These are phyloP conservation scores for Natator depressus DNA, from an alignment of 2,113 vertebrate genomes.

Conservation along the genomic window DNA sequence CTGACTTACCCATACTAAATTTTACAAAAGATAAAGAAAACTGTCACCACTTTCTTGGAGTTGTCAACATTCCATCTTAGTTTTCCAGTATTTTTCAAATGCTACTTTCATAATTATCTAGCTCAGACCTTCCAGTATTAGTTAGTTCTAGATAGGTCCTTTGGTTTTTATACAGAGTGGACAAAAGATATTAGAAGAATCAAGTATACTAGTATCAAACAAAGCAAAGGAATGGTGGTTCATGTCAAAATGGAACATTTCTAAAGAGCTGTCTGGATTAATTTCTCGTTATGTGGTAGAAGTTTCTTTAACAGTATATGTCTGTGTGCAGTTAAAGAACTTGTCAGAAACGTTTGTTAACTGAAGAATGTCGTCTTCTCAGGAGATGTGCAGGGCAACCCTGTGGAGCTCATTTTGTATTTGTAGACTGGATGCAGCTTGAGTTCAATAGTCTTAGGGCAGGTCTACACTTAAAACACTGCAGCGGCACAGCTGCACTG, in stretches of 20 bases:
- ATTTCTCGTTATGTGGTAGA: background rate
- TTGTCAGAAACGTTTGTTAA: background rate
- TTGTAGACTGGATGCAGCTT: background rate
- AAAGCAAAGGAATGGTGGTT: rapidly evolving
- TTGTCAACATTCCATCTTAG: background rate
- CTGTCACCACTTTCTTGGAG: background rate
- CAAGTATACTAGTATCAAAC: background rate
- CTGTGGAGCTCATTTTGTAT: background rate
- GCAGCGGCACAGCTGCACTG: too few relatives aligned
- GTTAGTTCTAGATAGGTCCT: background rate
- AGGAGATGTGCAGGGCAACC: rapidly evolving
- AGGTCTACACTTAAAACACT: too few relatives aligned
- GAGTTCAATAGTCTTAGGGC: background rate
- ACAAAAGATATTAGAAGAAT: background rate
- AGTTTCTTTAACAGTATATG: background rate
- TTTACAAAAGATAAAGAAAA: background rate
- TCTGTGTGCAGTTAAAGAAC: background rate
- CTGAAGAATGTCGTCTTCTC: background rate
- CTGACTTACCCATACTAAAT: background rate
- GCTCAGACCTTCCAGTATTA: background rate
- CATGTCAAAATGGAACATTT: background rate
- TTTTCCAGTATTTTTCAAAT: background rate
- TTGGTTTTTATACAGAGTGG: background rate
- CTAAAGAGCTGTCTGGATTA: background rate
- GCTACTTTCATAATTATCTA: background rate